Base-by-base conservation (phyloP, 2,797 vertebrate species). In the Limnodromus scolopaceus region DNA sequence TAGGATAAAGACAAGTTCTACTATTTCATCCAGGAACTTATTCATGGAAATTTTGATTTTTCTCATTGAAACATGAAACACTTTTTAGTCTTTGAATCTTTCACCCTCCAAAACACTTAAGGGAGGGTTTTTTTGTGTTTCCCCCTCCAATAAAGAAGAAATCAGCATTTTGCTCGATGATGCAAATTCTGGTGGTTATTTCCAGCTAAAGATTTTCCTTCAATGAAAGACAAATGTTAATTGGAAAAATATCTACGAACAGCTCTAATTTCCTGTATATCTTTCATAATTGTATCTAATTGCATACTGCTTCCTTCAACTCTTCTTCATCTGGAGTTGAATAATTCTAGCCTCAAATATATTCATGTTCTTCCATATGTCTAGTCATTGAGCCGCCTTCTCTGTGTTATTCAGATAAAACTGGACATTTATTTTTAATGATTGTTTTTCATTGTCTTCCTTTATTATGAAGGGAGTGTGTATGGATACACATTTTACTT, bases 31-130 rank as follows among this genome's bases (percentile, higher is more conserved):
- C 92, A 94, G 87, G 66, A 96, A 77, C 55, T 87, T 91, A 81
- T 81, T 85, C 32, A 45, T 70, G 88, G 95, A 95, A 96, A 93
- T 93, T 87, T 77, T 91, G 11, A 93, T 85, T 95, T 91, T 95
- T 34, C n/a, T 75, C 19, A 78, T 65, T 77, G 54, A 95, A 93
- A 94, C 32, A 58, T 72, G 45, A 81, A 94, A 64, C 46, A 53
- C 38, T 94, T 88, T 76, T 91, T 61, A 53, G 18, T 32, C 43
- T 75, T 92, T 76, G 32, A 69, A 39, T 70, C 46, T 66, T 86
- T 84, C 30, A 55, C n/a, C 14, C 23, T 38, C 46, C 30, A 43
- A 93, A 82, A 6, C 46, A 36, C 25, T 82, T 74, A 6, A 48
- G 18, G 17, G 43, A 58, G 20, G 27, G 3, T 5, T 0, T n/a